Evolutionary conservation across 2,888 invertebrate genomes (phyloP).

Genomic region (Eristalis arbustorum): DNA sequence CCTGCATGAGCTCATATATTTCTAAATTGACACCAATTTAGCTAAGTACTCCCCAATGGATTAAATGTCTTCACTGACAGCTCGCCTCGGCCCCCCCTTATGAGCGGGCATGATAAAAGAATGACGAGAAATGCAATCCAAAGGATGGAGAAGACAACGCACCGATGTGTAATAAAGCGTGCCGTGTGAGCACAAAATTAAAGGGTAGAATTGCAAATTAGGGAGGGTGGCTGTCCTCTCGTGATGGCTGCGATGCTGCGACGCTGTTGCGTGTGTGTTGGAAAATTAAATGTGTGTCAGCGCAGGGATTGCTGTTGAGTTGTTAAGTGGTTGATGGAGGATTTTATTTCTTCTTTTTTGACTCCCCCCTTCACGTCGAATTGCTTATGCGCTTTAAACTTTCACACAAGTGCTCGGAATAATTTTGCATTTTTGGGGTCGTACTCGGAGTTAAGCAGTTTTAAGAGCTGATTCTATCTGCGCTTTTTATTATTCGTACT

Average conservation of each 20-base stretch:
- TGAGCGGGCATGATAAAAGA: conserved; percentile 2
- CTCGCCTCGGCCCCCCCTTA: conserved; percentile 13
- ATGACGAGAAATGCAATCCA: conserved; percentile 42
- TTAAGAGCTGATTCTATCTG: neutral
- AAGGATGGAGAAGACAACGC: conserved; percentile 58
- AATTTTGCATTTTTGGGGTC: conserved; percentile 1
- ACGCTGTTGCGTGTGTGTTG: neutral
- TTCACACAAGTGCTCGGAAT: neutral
- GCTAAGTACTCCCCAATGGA: conserved; percentile 67
- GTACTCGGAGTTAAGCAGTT: neutral
- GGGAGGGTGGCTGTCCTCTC: conserved; percentile 50
- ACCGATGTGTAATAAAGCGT: conserved; percentile 63
- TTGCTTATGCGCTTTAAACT: conserved; percentile 5
- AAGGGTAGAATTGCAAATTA: conserved; percentile 67
- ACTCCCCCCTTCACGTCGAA: neutral
- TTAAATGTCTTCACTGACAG: conserved; percentile 60
- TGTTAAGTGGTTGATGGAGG: conserved; percentile 25
- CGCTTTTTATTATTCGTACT: neutral
- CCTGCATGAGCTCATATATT: conserved; percentile 50
- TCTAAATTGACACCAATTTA: conserved; percentile 70
- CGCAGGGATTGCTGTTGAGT: conserved; percentile 9
- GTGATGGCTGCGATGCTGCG: neutral
- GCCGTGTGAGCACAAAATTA: conserved; percentile 57
- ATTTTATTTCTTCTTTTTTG: neutral
- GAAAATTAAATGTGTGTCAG: conserved; percentile 38